These are phyloP conservation scores for Zalophus californianus DNA, from an alignment of 2,797 vertebrate genomes.

Conservation along the genomic window DNA sequence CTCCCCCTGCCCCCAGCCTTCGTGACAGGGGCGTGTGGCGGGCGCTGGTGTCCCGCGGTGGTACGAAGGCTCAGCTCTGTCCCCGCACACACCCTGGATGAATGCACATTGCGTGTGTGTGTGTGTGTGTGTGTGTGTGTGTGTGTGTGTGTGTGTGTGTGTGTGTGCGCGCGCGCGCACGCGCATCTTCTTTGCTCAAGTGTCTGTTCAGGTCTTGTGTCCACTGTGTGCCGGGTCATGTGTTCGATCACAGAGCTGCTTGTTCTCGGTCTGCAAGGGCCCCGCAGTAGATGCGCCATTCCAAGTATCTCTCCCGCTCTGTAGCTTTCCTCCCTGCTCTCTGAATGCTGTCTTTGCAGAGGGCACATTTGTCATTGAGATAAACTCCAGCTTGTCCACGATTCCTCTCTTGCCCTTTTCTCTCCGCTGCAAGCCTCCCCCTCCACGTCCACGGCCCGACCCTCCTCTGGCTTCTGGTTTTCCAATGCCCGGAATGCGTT, in stretches of 20 bases:
- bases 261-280: background rate
- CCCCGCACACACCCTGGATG: background rate
- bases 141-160: too few species aligned
- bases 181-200: background rate
- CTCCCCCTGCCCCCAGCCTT: background rate
- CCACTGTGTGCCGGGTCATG: rapidly evolving
- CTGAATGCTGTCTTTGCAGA: background rate
- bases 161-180: too few species aligned
- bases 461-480: background rate
- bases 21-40: background rate
- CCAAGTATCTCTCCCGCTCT: background rate
- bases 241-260: rapidly evolving
- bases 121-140: too few species aligned
- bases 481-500: background rate
- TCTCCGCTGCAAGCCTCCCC: background rate
- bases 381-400: background rate
- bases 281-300: rapidly evolving
- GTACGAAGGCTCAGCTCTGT: background rate
- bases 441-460: background rate
- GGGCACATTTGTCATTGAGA: background rate
- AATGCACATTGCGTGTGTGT: too few species aligned
- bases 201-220: background rate
- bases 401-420: background rate
- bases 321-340: background rate
- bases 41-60: background rate